A percentile compares a stretch with the other conserved stretches of the same genome.
Evolutionary conservation across 2,888 invertebrate genomes (phyloP).

Genomic region (Acleris holmiana): DNA sequence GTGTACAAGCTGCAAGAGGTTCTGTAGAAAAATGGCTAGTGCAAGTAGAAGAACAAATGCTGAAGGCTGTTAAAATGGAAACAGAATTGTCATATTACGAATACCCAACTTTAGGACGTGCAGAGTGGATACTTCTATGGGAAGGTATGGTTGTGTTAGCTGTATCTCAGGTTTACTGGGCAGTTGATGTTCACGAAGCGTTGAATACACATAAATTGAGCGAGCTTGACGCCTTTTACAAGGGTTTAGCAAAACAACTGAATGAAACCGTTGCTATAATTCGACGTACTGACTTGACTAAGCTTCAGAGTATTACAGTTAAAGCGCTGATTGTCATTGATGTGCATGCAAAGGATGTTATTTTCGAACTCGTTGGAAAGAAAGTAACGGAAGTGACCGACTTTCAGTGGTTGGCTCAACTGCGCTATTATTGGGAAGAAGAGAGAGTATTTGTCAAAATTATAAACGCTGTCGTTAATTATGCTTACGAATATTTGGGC

Average conservation of each 20-base stretch:
- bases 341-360: constrained; percentile 93
- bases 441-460: constrained; percentile 88
- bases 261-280: constrained; percentile 90
- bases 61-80: constrained; percentile 88
- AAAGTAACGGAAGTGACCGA: constrained; percentile 88
- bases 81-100: constrained; percentile 87
- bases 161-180: constrained; percentile 93
- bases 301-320: constrained; percentile 89
- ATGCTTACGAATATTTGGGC: constrained; percentile 94
- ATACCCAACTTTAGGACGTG: constrained; percentile 84
- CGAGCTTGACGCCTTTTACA: constrained; percentile 83
- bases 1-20: constrained; percentile 89
- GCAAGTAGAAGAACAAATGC: constrained; percentile 93
- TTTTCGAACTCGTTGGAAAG: constrained; percentile 86
- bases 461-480: constrained; percentile 91
- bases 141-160: constrained; percentile 93
- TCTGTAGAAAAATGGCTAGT: constrained; percentile 95
- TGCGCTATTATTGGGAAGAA: constrained; percentile 92
- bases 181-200: constrained; percentile 89
- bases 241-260: constrained; percentile 85
- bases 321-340: constrained; percentile 93
- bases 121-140: constrained; percentile 90
- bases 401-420: constrained; percentile 93
- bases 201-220: constrained; percentile 84
- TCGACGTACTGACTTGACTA: constrained; percentile 87